Conservation (phyloP, 2,113 vertebrate species). For the Gymnocephalus cernua region DNA sequence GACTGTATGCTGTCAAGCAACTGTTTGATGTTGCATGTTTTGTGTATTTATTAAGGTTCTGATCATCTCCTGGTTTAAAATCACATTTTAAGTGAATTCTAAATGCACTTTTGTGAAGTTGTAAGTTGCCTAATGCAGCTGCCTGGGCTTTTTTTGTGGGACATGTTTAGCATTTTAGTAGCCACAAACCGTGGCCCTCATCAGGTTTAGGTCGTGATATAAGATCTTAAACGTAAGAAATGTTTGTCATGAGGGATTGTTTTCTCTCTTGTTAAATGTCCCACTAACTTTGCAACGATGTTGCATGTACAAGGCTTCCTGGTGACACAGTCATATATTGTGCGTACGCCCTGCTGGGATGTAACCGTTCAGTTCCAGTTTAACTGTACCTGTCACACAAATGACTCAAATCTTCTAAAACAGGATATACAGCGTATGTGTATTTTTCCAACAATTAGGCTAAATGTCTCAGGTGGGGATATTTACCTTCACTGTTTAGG, state of each 20-base stretch:
- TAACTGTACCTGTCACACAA: slow-evolving; percentile 2
- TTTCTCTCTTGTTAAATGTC: slow-evolving; percentile 17
- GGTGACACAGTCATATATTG: slow-evolving; percentile 40
- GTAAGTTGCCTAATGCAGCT: background rate
- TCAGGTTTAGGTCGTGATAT: background rate
- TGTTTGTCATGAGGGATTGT: slow-evolving; percentile 3
- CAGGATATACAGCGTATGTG: background rate
- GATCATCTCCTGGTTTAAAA: background rate
- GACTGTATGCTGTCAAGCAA: slow-evolving; percentile 5
- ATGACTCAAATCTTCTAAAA: background rate
- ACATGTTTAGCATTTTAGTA: background rate
- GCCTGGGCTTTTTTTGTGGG: background rate
- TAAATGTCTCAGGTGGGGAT: slow-evolving; percentile 33
- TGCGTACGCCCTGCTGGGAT: slow-evolving; percentile 6
- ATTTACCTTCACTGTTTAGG: slow-evolving; percentile 9
- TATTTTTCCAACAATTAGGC: slow-evolving; percentile 11
- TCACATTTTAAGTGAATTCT: background rate
- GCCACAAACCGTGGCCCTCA: background rate
- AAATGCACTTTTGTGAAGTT: background rate
- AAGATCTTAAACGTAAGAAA: background rate
- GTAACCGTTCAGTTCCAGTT: background rate
- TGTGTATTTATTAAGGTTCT: background rate
- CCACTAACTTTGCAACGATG: slow-evolving; percentile 30
- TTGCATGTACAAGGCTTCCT: slow-evolving; percentile 25
- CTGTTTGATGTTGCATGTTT: slow-evolving; percentile 28